Conservation (phyloP, 2,113 vertebrate species). For the Colinus virginianus region DNA sequence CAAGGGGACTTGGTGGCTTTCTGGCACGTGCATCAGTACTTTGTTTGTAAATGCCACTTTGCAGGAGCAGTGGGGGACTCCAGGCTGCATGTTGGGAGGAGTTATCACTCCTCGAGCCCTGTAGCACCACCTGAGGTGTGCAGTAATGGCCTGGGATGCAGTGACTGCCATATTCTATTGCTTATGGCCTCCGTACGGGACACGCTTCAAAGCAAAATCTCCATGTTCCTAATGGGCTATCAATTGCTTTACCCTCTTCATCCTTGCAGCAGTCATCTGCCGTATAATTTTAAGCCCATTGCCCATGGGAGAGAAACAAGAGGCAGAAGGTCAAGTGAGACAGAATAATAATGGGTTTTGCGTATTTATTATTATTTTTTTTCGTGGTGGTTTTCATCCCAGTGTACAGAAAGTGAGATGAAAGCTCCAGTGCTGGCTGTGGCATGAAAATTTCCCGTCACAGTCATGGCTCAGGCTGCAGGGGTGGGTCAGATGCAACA, state of each 20-base stretch:
- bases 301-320: constrained; percentile 7
- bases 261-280: not conserved
- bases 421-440: not conserved
- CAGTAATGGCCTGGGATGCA: constrained; percentile 20
- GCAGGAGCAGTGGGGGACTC: constrained; percentile 8
- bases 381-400: constrained; percentile 7
- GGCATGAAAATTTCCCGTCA: not conserved
- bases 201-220: not conserved
- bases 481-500: not conserved
- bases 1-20: not conserved
- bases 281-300: constrained; percentile 8
- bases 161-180: not conserved
- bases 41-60: constrained; percentile 44
- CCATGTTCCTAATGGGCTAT: constrained; percentile 15
- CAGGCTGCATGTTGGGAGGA: not conserved
- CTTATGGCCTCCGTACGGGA: constrained; percentile 5
- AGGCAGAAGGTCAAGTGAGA: constrained; percentile 50
- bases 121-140: not conserved
- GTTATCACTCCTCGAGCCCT: constrained; percentile 2
- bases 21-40: not conserved
- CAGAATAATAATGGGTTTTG: constrained; percentile 53
- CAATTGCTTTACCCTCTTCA: constrained; percentile 22
- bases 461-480: not conserved
- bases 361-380: constrained; percentile 1
- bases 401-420: not conserved